A percentile compares a stretch with the other conserved stretches of the same genome.
Conservation (phyloP, 1,140 invertebrate species). For the Heliconius eleuchia region DNA sequence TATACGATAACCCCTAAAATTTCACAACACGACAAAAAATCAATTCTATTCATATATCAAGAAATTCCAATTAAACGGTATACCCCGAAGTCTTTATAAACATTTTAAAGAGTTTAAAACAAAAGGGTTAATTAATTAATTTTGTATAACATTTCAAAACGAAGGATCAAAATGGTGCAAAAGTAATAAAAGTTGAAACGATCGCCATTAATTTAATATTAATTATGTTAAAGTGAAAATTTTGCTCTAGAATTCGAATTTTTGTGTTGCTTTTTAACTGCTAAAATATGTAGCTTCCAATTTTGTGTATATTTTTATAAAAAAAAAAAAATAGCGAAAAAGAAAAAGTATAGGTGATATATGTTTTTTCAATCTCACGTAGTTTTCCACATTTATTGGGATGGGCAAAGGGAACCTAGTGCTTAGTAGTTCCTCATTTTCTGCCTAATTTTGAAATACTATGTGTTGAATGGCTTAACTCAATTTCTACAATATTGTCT, state of each 20-base stretch:
- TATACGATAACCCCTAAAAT: too few relatives aligned
- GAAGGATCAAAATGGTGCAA: conserved; percentile 2
- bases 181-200: conserved; percentile 8
- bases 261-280: not conserved
- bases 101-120: conserved; percentile 12
- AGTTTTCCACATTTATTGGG: too few relatives aligned
- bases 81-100: conserved; percentile 2
- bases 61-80: not conserved
- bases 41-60: not conserved
- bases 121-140: conserved; percentile 11
- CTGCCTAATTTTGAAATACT: too few relatives aligned
- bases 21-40: not conserved
- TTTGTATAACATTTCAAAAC: conserved; percentile 9
- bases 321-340: not conserved
- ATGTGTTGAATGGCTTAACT: too few relatives aligned
- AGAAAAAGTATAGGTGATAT: too few relatives aligned
- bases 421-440: too few relatives aligned
- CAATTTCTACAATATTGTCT: too few relatives aligned
- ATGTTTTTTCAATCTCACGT: too few relatives aligned
- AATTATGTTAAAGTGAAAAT: not conserved
- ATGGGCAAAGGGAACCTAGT: too few relatives aligned
- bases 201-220: conserved; percentile 3
- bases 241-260: not conserved
- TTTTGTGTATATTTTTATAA: not conserved
- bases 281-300: not conserved